Evolutionary conservation across 2,113 vertebrate genomes (phyloP).

Genomic region (Chloebia gouldiae): DNA sequence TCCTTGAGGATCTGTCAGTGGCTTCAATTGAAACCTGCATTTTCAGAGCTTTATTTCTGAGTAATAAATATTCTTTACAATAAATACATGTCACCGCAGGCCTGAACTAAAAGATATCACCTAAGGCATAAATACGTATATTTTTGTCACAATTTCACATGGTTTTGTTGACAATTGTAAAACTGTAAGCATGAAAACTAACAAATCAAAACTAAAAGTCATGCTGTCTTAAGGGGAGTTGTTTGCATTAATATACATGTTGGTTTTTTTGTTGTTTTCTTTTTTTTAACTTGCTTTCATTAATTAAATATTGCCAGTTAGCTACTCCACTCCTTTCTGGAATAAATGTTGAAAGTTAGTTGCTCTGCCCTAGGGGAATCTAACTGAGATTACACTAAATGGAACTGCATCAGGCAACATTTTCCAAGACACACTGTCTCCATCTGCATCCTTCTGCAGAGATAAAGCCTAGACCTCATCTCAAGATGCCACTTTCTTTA

Average conservation of each 20-base stretch:
- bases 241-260: neutral
- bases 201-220: neutral
- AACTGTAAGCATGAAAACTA: neutral
- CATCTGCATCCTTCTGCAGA: neutral
- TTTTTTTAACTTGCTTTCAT: neutral
- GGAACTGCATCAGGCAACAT: neutral
- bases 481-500: slow-evolving; percentile 1
- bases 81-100: neutral
- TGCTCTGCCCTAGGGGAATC: neutral
- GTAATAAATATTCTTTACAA: slow-evolving; percentile 35
- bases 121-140: neutral
- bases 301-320: neutral
- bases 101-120: neutral
- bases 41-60: slow-evolving; percentile 48
- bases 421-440: neutral
- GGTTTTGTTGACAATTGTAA: neutral
- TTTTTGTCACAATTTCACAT: neutral
- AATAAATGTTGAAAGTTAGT: neutral
- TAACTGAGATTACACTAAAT: neutral
- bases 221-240: neutral
- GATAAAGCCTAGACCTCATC: neutral
- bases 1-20: slow-evolving; percentile 29
- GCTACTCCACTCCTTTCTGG: neutral
- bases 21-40: slow-evolving; percentile 1
- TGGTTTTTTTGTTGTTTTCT: too few relatives aligned